A percentile compares a stretch with the other conserved stretches of the same genome.
phyloP scores from a whole-genome alignment of 30 jellyfish, hydroid and myxozoan species.

The Chironex yamaguchii region DNA sequence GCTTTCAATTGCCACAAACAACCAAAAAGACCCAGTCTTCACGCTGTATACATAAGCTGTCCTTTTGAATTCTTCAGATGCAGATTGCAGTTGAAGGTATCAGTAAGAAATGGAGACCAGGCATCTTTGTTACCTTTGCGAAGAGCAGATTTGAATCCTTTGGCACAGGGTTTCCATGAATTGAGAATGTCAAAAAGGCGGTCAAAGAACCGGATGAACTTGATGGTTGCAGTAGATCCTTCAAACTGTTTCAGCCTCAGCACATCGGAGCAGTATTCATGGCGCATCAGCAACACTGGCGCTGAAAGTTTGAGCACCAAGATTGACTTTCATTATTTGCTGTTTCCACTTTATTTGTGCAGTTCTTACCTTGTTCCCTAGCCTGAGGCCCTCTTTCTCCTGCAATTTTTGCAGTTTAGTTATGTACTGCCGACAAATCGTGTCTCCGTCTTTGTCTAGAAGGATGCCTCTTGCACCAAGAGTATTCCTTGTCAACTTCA shows the following conservation, averaged over 20 bases:
- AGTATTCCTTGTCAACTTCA: conserved; percentile 69
- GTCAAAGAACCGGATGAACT: conserved; percentile 62
- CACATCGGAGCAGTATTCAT: neutral
- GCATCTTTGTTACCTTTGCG: conserved; percentile 15
- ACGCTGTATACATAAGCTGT: conserved; percentile 15
- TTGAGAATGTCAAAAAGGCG: conserved; percentile 73
- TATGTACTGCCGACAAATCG: conserved; percentile 34
- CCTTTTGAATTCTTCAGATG: conserved; percentile 50
- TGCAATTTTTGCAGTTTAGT: conserved; percentile 52
- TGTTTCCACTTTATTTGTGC: conserved; percentile 63
- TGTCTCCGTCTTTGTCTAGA: conserved; percentile 42
- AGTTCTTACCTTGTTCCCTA: conserved; percentile 62
- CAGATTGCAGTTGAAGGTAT: conserved; percentile 25
- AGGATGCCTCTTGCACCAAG: conserved; percentile 69
- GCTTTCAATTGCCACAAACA: conserved; percentile 59
- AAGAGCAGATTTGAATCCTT: conserved; percentile 75
- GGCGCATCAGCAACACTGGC: conserved; percentile 60
- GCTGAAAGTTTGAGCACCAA: conserved; percentile 80
- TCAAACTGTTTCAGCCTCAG: conserved; percentile 48
- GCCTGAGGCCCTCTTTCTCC: conserved; percentile 60
- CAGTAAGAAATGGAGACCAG: conserved; percentile 55
- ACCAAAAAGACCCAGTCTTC: conserved; percentile 84
- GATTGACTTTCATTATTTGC: conserved; percentile 72
- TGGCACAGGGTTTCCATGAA: conserved; percentile 82
- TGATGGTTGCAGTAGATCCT: conserved; percentile 72